These are phyloP conservation scores for Mormyrus proboscirostris DNA, from an alignment of 2,797 vertebrate genomes.

Conservation along the genomic window DNA sequence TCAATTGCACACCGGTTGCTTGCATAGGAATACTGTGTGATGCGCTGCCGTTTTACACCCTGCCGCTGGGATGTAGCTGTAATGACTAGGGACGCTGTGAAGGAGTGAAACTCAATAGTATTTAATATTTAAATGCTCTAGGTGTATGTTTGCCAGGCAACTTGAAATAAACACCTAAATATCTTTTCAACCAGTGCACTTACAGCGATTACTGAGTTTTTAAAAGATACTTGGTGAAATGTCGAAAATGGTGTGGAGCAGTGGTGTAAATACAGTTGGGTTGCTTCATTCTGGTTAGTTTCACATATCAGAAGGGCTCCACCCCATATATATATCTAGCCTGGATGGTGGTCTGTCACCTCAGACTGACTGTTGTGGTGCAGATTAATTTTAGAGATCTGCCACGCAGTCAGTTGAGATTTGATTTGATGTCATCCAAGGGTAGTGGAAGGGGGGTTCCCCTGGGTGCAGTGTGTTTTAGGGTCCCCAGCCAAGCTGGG, in stretches of 20 bases:
- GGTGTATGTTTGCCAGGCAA: neutral
- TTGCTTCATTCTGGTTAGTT: neutral
- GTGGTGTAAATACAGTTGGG: neutral
- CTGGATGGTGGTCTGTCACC: neutral
- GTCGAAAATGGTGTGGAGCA: neutral
- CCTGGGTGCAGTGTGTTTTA: neutral
- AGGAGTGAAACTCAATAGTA: slow-evolving; percentile 1
- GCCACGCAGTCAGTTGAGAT: neutral
- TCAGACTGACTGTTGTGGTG: neutral
- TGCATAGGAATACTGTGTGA: neutral
- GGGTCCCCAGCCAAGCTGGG: neutral
- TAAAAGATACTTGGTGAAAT: neutral
- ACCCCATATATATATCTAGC: neutral
- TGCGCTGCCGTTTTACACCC: neutral
- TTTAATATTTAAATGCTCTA: neutral
- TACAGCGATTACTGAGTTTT: neutral
- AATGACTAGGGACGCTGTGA: neutral
- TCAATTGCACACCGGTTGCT: slow-evolving; percentile 3
- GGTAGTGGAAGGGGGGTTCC: neutral
- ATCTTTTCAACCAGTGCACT: neutral
- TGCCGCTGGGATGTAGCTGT: neutral
- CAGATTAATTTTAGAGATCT: neutral
- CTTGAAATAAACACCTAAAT: neutral
- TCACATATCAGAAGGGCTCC: neutral
- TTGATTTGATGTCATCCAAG: neutral